Base-by-base conservation (phyloP, 2,888 invertebrate genomes). In the Nemotelus nigrinus region DNA sequence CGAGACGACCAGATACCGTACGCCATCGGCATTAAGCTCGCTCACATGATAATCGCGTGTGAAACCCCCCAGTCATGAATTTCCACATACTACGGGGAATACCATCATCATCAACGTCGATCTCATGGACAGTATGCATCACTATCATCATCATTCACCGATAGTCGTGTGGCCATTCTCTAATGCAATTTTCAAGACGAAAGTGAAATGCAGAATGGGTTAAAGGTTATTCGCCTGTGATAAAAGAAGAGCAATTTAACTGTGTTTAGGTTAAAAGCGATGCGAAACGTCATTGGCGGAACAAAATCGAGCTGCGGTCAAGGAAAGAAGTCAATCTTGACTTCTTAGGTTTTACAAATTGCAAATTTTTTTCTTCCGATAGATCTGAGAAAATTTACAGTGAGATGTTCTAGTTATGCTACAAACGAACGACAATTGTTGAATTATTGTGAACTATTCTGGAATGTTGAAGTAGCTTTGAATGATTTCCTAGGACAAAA, bases 31-130 rank as follows among this genome's bases (percentile, higher is more conserved):
- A 41, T 63, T 25, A 43, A 39, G 6, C 6, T 39, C n/a, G 48
- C 70, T 39, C 70, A 70, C 70, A 70, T 70, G 70, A 70, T n/a
- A 50, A 53, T 70, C 70, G 70, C 70, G 70, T 70, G 70, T 10
- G 6, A 55, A 25, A 41, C 53, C 70, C 70, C 55, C 70, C 65
- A 7, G 64, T 48, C 25, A 70, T 68, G 39, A 65, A n/a, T 44
- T 47, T 10, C 44, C 10, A 39, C 25, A 7, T 45, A 41, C 10
- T 10, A n/a, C 63, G 25, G 43, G 25, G 55, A 55, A 70, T 45
- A 53, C 48, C 50, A 68, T 7, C 7, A 68, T 25, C 45, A 7
- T 25, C 4, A 58, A n/a, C 8, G 25, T 58, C 57, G 57, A 25
- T 57, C 57, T 10, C 25, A 25, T 25, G 58, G 4, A 60, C 39